Evolutionary conservation across 2,113 vertebrate species (phyloP).

Genomic region (Indicator maculatus): DNA sequence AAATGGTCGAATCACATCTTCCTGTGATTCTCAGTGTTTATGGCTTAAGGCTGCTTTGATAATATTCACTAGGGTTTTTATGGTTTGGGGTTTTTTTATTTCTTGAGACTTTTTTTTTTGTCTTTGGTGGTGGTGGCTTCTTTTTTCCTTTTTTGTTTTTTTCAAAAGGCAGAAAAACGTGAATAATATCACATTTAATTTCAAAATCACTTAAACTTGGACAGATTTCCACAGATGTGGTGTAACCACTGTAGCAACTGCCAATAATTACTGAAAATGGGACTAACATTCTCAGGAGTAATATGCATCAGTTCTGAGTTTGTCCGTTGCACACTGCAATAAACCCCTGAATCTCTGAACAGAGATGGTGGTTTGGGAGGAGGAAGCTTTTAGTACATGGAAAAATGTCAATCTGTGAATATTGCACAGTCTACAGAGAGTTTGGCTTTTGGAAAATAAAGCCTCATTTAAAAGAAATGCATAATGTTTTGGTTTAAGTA

Average conservation of each 20-base stretch:
- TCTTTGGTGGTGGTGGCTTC: too few relatives aligned
- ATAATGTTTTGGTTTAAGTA: not conserved
- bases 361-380: not conserved
- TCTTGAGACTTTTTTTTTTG: not conserved
- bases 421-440: not conserved
- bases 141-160: accelerated
- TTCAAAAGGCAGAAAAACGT: not conserved
- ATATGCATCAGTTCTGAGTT: not conserved
- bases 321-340: not conserved
- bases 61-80: not conserved
- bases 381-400: not conserved
- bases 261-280: not conserved
- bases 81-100: not conserved
- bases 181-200: not conserved
- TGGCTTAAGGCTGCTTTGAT: not conserved
- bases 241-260: not conserved
- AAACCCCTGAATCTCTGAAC: not conserved
- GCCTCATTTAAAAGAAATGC: not conserved
- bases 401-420: not conserved
- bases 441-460: not conserved
- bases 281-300: not conserved
- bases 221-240: not conserved
- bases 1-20: not conserved
- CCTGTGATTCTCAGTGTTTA: not conserved
- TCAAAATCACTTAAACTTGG: not conserved